These are phyloP conservation scores for Zapus hudsonius DNA, from an alignment of 2,113 vertebrate genomes.

Conservation along the genomic window DNA sequence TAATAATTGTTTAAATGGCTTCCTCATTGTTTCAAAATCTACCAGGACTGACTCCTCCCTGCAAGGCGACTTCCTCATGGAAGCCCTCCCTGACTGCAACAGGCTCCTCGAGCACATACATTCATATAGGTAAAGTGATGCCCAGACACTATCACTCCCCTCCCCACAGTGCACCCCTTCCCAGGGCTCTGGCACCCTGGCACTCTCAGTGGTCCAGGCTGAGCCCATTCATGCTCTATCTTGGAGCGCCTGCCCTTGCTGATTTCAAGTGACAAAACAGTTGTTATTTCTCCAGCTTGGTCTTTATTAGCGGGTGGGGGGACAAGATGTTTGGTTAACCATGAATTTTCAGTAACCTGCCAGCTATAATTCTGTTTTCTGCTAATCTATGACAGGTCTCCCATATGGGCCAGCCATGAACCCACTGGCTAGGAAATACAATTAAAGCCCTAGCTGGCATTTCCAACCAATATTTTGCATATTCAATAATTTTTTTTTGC, in stretches of 20 bases:
- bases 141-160: neutral
- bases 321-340: neutral
- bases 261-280: neutral
- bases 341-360: neutral
- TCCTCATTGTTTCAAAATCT: slow-evolving; percentile 5
- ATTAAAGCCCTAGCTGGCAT: neutral
- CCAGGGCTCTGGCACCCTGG: neutral
- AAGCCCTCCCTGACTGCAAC: neutral
- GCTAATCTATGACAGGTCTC: neutral
- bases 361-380: neutral
- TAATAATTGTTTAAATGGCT: neutral
- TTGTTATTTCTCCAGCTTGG: neutral
- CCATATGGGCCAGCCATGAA: neutral
- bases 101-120: neutral
- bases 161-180: too few species aligned
- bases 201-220: neutral
- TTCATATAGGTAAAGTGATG: neutral
- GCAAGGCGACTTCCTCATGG: neutral
- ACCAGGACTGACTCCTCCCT: neutral
- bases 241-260: neutral
- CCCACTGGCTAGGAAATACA: neutral
- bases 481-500: neutral
- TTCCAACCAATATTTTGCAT: slow-evolving; percentile 33
- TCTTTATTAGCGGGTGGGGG: neutral
- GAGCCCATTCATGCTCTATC: neutral